Evolutionary conservation across 2,113 vertebrate species (phyloP).

Genomic region (Microcebus lehilahytsara): DNA sequence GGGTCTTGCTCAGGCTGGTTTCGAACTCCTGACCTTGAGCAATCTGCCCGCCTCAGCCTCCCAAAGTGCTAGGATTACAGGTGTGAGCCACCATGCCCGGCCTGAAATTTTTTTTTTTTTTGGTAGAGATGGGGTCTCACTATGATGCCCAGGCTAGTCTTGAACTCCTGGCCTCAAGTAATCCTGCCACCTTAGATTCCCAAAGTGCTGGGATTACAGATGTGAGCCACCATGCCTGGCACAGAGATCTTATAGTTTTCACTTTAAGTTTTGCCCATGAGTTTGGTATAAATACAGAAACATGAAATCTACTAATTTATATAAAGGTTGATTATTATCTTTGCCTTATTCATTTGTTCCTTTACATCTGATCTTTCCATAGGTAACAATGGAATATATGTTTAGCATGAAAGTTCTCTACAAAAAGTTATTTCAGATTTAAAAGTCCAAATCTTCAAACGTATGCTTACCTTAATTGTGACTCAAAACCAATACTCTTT

Average conservation of each 20-base stretch:
- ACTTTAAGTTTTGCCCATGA: not conserved
- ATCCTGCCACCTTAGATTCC: no score
- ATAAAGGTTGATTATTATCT: not conserved
- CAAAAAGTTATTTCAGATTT: not conserved
- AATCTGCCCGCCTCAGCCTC: no score
- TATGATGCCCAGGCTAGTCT: no score
- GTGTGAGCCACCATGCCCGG: no score
- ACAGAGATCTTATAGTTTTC: not conserved
- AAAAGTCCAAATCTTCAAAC: not conserved
- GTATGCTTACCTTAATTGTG: not conserved
- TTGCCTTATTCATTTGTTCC: not conserved
- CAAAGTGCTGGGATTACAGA: no score
- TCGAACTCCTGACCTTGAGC: no score
- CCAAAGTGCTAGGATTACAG: no score
- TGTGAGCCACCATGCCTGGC: no score
- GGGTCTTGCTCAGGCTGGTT: no score
- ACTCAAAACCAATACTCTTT: not conserved
- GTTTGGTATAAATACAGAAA: not conserved
- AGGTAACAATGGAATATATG: not conserved
- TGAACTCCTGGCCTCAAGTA: no score
- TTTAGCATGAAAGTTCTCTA: not conserved
- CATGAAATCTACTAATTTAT: not conserved
- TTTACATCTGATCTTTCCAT: not conserved
- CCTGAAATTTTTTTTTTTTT: no score
- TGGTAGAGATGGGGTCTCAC: no score